Evolutionary conservation across 2,797 vertebrate species (phyloP).

Genomic region (Nothura maculosa): DNA sequence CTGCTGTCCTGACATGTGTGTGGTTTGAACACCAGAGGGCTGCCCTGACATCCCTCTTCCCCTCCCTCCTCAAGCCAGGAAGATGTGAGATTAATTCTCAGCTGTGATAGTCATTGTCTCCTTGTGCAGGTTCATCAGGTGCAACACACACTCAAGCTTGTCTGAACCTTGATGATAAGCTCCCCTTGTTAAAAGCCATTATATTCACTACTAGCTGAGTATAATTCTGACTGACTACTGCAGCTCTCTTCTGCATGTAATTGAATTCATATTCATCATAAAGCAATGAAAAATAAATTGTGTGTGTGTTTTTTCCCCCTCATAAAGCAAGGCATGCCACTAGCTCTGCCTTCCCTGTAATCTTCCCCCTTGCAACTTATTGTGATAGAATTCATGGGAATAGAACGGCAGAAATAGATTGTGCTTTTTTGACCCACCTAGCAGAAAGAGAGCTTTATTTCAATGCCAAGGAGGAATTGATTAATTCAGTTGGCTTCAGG

Average conservation of each 20-base stretch:
- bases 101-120: neutral
- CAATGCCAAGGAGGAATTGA: constrained; percentile 17
- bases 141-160: constrained; percentile 24
- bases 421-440: constrained; percentile 62
- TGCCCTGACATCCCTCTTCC: neutral
- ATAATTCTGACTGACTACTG: constrained; percentile 65
- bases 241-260: constrained; percentile 68
- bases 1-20: neutral
- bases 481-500: constrained; percentile 37
- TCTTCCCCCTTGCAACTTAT: constrained; percentile 44
- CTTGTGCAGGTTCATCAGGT: constrained; percentile 60
- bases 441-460: constrained; percentile 59
- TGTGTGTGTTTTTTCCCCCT: constrained; percentile 34
- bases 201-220: constrained; percentile 50
- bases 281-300: constrained; percentile 78
- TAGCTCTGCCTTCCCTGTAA: constrained; percentile 63
- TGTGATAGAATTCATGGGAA: constrained; percentile 71
- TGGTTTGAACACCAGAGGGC: neutral
- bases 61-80: neutral
- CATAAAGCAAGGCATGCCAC: constrained; percentile 64
- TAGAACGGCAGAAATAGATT: constrained; percentile 35
- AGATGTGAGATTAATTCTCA: constrained; percentile 34
- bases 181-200: constrained; percentile 75
- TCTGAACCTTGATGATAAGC: constrained; percentile 79
- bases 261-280: constrained; percentile 79